Conservation (phyloP, 2,797 vertebrate genomes). For the Peromyscus attwateri region DNA sequence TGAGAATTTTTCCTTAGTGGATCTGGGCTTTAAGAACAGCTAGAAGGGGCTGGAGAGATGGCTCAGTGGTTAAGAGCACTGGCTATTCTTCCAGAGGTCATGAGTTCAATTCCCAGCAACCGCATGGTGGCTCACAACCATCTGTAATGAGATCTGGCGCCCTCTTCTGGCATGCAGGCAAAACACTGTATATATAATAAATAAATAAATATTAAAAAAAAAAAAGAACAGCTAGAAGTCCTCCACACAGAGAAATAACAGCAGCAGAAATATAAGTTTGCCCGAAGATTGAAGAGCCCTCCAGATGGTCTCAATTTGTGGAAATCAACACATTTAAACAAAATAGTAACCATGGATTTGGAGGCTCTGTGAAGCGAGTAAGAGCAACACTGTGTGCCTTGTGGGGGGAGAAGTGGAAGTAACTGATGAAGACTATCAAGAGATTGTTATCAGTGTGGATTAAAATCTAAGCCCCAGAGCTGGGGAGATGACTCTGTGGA, state of each 20-base stretch:
- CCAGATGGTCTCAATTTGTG: background rate
- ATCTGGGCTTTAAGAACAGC: background rate
- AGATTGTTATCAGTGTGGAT: background rate
- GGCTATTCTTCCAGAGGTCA: too few relatives aligned
- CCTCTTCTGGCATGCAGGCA: too few relatives aligned
- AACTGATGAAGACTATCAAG: too few relatives aligned
- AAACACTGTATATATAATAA: too few relatives aligned
- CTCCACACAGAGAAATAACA: background rate
- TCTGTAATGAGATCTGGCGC: too few relatives aligned
- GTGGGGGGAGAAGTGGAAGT: background rate
- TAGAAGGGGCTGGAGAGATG: too few relatives aligned
- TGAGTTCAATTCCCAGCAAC: too few relatives aligned
- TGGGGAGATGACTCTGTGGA: background rate
- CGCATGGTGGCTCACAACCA: too few relatives aligned
- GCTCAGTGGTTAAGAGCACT: too few relatives aligned
- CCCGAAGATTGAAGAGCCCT: rapidly evolving
- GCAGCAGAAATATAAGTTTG: rapidly evolving
- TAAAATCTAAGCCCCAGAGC: background rate
- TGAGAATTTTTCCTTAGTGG: too few relatives aligned
- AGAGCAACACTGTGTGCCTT: background rate
- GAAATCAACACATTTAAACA: background rate
- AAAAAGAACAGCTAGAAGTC: too few relatives aligned
- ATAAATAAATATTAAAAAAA: too few relatives aligned
- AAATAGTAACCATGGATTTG: background rate
- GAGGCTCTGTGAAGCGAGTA: background rate